These are phyloP conservation scores for Homarus gammarus DNA, from an alignment of 2,888 invertebrate species.

Conservation along the genomic window DNA sequence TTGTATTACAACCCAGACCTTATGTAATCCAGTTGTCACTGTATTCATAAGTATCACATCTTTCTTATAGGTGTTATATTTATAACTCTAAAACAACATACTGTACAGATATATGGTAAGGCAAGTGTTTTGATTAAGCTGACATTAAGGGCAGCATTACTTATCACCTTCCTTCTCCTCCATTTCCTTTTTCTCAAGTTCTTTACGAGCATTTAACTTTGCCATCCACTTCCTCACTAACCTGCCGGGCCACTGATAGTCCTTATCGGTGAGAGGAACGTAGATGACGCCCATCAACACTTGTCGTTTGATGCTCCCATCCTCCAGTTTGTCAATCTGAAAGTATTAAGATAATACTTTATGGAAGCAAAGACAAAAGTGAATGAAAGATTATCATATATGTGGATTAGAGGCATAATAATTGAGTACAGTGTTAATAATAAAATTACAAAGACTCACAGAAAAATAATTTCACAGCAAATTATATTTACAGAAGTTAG, in stretches of 20 bases:
- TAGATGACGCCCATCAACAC: slow-evolving; percentile 97
- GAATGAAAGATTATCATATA: not conserved
- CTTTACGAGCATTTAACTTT: slow-evolving; percentile 33
- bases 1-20: no score
- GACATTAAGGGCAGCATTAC: not conserved
- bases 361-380: not conserved
- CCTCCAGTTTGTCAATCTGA: slow-evolving; percentile 88
- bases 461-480: no score
- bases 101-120: no score
- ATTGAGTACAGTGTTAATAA: no score
- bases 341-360: no score
- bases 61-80: no score
- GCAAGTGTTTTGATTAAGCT: not conserved
- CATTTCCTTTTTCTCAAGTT: slow-evolving; percentile 30
- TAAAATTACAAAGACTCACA: no score
- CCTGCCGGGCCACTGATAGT: slow-evolving; percentile 83
- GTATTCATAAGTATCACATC: no score
- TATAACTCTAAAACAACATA: no score
- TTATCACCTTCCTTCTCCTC: not conserved
- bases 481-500: no score
- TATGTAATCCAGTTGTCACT: no score
- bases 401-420: no score
- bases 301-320: slow-evolving; percentile 88
- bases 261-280: slow-evolving; percentile 95
- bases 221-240: slow-evolving; percentile 62